Conservation (phyloP, 2,113 vertebrate genomes). For the Pagrus major region DNA sequence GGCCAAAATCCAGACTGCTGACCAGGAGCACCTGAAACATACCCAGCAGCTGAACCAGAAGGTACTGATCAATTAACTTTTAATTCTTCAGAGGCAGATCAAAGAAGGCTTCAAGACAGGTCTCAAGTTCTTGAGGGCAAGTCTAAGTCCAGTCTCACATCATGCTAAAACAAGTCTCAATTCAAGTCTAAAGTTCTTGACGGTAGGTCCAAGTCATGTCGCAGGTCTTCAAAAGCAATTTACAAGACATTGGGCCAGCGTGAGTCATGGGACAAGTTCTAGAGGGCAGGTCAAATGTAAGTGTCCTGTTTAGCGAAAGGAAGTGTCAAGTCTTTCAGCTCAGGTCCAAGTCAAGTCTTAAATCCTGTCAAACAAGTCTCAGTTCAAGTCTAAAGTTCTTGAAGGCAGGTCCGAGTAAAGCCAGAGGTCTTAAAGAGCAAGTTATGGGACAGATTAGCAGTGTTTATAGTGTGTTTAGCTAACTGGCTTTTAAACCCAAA, state of each 20-base stretch:
- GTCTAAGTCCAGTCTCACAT: not conserved
- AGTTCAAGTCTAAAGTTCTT: not conserved
- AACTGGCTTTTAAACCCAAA: not conserved
- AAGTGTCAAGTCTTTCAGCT: not conserved
- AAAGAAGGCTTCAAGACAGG: not conserved
- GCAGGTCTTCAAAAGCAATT: too few species aligned
- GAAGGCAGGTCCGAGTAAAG: not conserved
- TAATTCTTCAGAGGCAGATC: not conserved
- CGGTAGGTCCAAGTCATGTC: too few species aligned
- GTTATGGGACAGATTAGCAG: not conserved
- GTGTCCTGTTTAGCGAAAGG: too few species aligned
- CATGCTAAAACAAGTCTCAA: too few species aligned
- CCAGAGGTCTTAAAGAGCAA: too few species aligned
- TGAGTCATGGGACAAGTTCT: too few species aligned
- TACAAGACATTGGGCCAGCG: too few species aligned
- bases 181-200: too few species aligned
- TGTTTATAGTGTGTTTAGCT: not conserved
- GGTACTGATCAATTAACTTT: not conserved
- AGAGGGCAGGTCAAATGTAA: too few species aligned
- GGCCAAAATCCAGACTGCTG: not conserved
- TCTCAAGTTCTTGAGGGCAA: not conserved
- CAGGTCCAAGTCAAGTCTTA: not conserved
- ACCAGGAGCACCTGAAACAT: constrained; percentile 8
- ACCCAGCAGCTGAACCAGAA: constrained; percentile 29
- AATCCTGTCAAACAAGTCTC: not conserved